Evolutionary conservation across 1,140 invertebrate genomes (phyloP).

Genomic region (Eriocheir sinensis): DNA sequence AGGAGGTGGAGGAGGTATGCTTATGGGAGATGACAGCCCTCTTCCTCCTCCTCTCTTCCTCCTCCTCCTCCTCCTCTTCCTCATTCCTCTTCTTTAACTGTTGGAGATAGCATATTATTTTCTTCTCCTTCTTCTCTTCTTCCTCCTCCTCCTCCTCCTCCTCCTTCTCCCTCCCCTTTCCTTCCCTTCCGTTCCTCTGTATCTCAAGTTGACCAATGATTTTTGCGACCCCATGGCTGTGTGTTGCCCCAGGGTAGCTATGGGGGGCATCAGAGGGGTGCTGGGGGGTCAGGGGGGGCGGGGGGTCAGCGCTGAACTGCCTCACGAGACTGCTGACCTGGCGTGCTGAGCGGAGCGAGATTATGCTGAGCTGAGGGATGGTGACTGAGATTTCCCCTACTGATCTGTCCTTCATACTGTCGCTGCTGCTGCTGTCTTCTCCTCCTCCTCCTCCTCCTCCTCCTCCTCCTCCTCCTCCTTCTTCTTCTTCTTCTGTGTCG

Average conservation of each 20-base stretch:
- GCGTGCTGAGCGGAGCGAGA: slow-evolving; percentile 23
- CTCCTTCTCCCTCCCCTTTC: neutral
- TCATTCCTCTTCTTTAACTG: neutral
- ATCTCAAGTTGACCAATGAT: too few relatives aligned
- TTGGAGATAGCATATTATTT: neutral
- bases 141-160: slow-evolving; percentile 50
- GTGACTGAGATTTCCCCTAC: slow-evolving; percentile 43
- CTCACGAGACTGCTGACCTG: slow-evolving; percentile 35
- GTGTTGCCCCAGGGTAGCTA: neutral
- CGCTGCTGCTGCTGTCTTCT: neutral
- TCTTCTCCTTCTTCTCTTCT: neutral
- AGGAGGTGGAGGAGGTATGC: neutral
- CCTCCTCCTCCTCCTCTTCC: neutral
- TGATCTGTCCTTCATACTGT: slow-evolving; percentile 49
- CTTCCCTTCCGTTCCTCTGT: neutral
- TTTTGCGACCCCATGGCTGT: too few relatives aligned
- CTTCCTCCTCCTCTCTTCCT: neutral
- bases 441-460: neutral
- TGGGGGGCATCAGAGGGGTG: neutral
- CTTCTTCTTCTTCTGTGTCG: too few relatives aligned
- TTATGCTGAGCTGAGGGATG: slow-evolving; percentile 37
- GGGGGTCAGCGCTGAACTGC: neutral
- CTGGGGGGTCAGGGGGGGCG: neutral
- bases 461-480: too few relatives aligned
- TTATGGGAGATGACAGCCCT: neutral